These are phyloP conservation scores for Columba janthina DNA, from an alignment of 2,113 vertebrate genomes.

Conservation along the genomic window DNA sequence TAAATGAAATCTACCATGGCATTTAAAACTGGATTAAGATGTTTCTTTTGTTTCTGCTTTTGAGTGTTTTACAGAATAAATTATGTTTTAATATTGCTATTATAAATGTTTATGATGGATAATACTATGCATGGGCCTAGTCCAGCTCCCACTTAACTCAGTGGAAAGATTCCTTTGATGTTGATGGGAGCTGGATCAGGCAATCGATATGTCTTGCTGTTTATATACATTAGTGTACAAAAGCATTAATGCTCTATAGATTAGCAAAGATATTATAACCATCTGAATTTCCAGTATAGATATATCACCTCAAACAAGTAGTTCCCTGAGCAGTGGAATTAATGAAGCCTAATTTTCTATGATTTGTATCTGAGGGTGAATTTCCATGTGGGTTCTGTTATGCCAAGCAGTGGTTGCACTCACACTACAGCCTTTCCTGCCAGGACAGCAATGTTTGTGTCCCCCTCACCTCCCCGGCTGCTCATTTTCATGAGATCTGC, in stretches of 20 bases:
- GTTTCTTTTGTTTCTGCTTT: conserved; percentile 6
- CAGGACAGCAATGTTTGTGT: not conserved
- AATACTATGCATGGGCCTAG: not conserved
- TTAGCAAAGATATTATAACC: not conserved
- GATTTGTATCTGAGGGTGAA: not conserved
- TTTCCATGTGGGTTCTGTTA: not conserved
- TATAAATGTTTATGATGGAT: not conserved
- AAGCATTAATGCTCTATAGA: conserved; percentile 1
- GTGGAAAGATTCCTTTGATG: conserved; percentile 5
- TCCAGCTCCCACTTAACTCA: not conserved
- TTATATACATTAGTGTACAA: not conserved
- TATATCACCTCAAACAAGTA: not conserved
- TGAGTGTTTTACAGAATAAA: not conserved
- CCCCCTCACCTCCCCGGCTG: not conserved
- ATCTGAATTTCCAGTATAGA: not conserved
- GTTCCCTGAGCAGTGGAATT: not conserved
- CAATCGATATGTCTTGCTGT: accelerated
- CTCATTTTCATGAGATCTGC: not conserved
- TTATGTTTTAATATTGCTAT: not conserved
- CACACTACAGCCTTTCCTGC: not conserved
- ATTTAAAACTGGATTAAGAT: conserved; percentile 14
- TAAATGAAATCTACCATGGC: conserved; percentile 8
- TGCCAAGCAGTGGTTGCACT: not conserved
- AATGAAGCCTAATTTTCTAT: not conserved
- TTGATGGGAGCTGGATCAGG: not conserved